Evolutionary conservation across 2,113 vertebrate genomes (phyloP), one percentile per base, ranked within the genome.

Genomic region (Microcebus griseorufus): DNA sequence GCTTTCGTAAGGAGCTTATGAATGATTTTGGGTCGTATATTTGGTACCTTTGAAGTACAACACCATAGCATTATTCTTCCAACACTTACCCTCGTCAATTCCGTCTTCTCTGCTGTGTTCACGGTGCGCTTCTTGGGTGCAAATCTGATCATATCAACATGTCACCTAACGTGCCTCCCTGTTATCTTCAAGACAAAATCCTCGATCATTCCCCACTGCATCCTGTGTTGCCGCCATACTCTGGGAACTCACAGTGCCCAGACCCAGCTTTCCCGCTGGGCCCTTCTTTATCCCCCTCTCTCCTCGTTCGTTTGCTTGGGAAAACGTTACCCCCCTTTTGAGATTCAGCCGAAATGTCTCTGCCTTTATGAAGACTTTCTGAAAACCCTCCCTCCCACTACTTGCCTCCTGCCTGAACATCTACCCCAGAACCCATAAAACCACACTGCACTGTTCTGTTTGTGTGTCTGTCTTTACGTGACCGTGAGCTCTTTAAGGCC

Each of bases 171-270:
- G 55, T 53, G 73, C 42, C 9, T 39, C 58, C 22, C 11, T 48
- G 11, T 84, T 29, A 27, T 34, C 39, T 32, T 83, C 20, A 2
- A 51, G 22, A 53, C 25, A 85, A 29, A 84, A 64, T 53, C 20
- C 62, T 37, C 32, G 16, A 25, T 48, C 22, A 9, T 8, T 2
- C 11, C 1, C 11, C 1, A 3, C 9, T 37, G 42, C 10, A 34
- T 39, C 39, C 9, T n/a, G 1, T 1, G 12, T 20, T 20, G 60
- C 12, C 22, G 42, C 27, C 9, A 0, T 23, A 11, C 5, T 18
- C 70, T 23, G 53, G 67, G 20, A 53, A 34, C 42, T 58, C 60
- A 5, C 16, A 7, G 45, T 6, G 34, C 78, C 55, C 27, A n/a
- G 16, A 22, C n/a, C 53, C 23, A 11, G 32, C 23, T 0, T 65